Conservation (phyloP, 1,140 invertebrate genomes). For the Nasonia longicornis region DNA sequence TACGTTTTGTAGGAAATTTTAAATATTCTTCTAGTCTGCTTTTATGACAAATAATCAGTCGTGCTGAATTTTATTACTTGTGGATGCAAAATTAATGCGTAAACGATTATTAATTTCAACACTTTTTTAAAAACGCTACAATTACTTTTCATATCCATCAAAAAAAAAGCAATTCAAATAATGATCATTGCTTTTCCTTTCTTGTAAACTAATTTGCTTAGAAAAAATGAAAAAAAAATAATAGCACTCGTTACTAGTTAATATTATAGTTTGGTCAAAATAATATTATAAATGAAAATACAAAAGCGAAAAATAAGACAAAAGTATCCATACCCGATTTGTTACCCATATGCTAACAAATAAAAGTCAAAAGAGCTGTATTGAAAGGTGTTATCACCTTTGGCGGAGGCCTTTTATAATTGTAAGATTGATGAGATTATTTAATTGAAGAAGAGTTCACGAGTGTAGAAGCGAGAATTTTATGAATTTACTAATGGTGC, state of each 20-base stretch:
- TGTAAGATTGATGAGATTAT: conserved; percentile 44
- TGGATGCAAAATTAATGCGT: not conserved
- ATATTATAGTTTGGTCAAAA: conserved; percentile 16
- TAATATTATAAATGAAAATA: not conserved
- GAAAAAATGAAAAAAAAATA: conserved; percentile 16
- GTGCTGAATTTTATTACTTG: conserved; percentile 8
- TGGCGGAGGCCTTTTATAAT: conserved; percentile 46
- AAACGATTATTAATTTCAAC: conserved; percentile 20
- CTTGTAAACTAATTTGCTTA: conserved; percentile 8
- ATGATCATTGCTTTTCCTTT: conserved; percentile 18
- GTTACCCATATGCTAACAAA: not conserved
- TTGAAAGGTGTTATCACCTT: conserved; percentile 38
- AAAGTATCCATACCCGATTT: conserved; percentile 9
- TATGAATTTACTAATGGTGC: conserved; percentile 45
- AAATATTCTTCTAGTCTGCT: conserved; percentile 8
- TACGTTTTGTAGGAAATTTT: not conserved
- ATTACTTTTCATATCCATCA: conserved; percentile 33
- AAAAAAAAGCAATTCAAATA: not conserved
- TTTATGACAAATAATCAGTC: not conserved
- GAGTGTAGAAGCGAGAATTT: conserved; percentile 38
- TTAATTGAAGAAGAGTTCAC: conserved; percentile 30
- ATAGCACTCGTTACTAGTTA: conserved; percentile 8
- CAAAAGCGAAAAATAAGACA: not conserved
- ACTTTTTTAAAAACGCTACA: conserved; percentile 19
- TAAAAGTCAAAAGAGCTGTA: conserved; percentile 24